Percentiles rank a stretch among this genome's conserved stretches.
Conservation (phyloP, 2,888 invertebrate species). For the Esperia sulphurella region DNA sequence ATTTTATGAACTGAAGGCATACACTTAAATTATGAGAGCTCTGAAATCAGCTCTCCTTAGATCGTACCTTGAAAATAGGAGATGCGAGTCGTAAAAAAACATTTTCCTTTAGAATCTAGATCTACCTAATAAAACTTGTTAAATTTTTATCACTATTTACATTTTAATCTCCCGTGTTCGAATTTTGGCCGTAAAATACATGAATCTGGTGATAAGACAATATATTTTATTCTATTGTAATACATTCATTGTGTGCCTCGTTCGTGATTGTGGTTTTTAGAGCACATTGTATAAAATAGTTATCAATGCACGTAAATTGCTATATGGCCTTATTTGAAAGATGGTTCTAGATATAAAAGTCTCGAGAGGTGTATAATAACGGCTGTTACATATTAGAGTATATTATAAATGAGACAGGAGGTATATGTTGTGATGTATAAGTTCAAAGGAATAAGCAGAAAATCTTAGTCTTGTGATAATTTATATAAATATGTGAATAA, state of each 20-base stretch:
- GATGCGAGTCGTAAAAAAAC: too few species aligned
- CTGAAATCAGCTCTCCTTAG: too few species aligned
- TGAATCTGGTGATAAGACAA: conserved; percentile 56
- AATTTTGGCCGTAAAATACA: conserved; percentile 18
- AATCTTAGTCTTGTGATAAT: conserved; percentile 76
- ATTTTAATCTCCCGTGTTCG: conserved; percentile 1
- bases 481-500: conserved; percentile 77
- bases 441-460: conserved; percentile 70
- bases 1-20: too few species aligned
- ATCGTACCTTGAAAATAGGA: too few species aligned
- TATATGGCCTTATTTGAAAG: conserved; percentile 66
- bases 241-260: conserved; percentile 51
- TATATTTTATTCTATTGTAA: conserved; percentile 48
- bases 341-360: conserved; percentile 41
- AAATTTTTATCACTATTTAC: background rate
- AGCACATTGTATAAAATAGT: conserved; percentile 37
- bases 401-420: conserved; percentile 51
- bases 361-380: conserved; percentile 52
- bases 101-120: too few species aligned
- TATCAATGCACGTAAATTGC: conserved; percentile 42
- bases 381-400: conserved; percentile 67
- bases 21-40: too few species aligned
- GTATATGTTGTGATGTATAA: conserved; percentile 75
- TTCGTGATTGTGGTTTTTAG: conserved; percentile 19
- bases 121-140: too few species aligned